Percentiles rank a stretch among this genome's conserved stretches.
Evolutionary conservation across 2,888 invertebrate genomes (phyloP).

Genomic region (Uropetala carovei): DNA sequence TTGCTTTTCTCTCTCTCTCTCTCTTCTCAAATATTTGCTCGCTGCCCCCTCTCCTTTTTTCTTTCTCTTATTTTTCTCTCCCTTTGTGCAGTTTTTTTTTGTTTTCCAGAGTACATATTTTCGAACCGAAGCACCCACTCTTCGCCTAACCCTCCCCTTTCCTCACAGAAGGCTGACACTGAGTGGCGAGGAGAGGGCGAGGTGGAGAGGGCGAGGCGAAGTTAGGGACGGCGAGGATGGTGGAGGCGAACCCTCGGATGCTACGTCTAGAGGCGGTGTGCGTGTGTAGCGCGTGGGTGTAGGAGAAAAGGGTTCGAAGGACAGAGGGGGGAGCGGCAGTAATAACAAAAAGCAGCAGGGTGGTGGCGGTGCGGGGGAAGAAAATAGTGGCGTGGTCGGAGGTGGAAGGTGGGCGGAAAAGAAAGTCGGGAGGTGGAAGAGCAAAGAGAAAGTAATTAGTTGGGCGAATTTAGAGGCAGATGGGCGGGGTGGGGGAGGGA

Average conservation of each 20-base stretch:
- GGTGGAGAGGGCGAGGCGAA: no score
- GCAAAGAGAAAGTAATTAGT: background rate
- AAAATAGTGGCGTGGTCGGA: background rate
- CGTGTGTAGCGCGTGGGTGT: background rate
- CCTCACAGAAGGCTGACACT: background rate
- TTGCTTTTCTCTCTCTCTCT: background rate
- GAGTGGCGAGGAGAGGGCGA: background rate
- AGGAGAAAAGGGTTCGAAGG: background rate
- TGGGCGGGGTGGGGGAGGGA: no score
- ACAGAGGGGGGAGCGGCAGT: no score
- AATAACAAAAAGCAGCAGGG: no score
- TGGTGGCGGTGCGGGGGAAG: background rate
- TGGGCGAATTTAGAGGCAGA: constrained; percentile 29
- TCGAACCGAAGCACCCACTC: background rate
- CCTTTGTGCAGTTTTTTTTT: background rate
- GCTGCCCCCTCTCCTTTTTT: background rate
- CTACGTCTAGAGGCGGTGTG: background rate
- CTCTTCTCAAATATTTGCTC: background rate
- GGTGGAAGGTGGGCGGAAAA: background rate
- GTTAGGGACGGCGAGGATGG: background rate
- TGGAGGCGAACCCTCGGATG: background rate
- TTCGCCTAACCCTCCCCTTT: background rate
- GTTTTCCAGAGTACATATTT: background rate
- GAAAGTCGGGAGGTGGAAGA: background rate
- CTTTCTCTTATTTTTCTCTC: background rate